phyloP scores from a whole-genome alignment of 2,113 vertebrate genomes.

The Lethenteron reissneri region DNA sequence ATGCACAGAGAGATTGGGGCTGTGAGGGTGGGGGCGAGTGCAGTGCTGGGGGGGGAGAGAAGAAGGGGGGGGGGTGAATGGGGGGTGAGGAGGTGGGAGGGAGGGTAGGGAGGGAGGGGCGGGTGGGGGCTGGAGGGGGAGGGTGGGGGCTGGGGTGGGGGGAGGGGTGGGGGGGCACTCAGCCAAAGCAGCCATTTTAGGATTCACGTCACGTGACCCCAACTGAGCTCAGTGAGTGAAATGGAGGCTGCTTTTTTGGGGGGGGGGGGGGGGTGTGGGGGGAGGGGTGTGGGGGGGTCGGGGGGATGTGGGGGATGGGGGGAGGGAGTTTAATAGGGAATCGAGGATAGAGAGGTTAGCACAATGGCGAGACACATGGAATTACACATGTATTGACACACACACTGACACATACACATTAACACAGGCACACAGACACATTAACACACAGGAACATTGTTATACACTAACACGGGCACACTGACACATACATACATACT shows the following conservation, averaged over 20 bases:
- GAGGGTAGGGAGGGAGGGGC: background rate
- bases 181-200: background rate
- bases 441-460: too few species aligned
- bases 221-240: background rate
- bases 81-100: background rate
- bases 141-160: background rate
- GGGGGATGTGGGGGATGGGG: background rate
- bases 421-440: too few species aligned
- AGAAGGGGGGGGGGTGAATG: background rate
- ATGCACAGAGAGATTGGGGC: background rate
- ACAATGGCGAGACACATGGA: too few species aligned
- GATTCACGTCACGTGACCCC: background rate
- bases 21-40: background rate
- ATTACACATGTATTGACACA: too few species aligned
- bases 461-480: too few species aligned
- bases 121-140: background rate
- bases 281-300: background rate
- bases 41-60: background rate
- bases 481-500: too few species aligned
- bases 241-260: background rate
- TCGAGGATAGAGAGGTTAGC: background rate
- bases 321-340: background rate
- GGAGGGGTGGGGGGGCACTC: background rate
- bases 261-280: background rate
- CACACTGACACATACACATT: too few species aligned